A percentile compares a stretch with the other conserved stretches of the same genome.
These are phyloP conservation scores for Mythimna ferrago DNA, from an alignment of 2,888 invertebrate genomes.

Conservation along the genomic window DNA sequence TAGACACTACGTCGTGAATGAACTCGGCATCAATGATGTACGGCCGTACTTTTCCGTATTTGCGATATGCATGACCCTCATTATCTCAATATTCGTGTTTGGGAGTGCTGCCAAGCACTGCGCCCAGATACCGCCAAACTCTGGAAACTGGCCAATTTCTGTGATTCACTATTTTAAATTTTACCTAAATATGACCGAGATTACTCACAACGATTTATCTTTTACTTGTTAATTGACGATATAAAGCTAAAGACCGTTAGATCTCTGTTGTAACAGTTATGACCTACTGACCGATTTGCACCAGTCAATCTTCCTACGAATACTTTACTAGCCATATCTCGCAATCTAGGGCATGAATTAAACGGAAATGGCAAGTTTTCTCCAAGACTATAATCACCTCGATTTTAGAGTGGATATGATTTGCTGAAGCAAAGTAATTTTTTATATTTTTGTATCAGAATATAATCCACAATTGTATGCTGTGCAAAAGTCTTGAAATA, in stretches of 20 bases:
- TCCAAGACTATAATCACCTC: not conserved
- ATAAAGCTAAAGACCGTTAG: slow-evolving; percentile 1
- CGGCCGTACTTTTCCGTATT: slow-evolving; percentile 34
- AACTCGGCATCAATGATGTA: slow-evolving; percentile 19
- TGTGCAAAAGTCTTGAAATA: not conserved
- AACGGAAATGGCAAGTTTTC: slow-evolving; percentile 11
- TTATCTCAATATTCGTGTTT: slow-evolving; percentile 57
- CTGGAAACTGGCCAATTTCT: slow-evolving; percentile 68
- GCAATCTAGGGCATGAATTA: slow-evolving; percentile 10
- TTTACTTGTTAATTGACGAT: slow-evolving; percentile 16
- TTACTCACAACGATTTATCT: slow-evolving; percentile 19
- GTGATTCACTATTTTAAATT: slow-evolving; percentile 62
- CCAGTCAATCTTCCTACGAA: slow-evolving; percentile 15
- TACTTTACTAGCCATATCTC: not conserved
- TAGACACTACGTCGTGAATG: slow-evolving; percentile 25
- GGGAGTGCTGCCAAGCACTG: slow-evolving; percentile 67
- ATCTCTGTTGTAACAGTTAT: slow-evolving; percentile 12
- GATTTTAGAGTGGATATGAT: not conserved
- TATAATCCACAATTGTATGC: not conserved
- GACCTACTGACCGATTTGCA: slow-evolving; percentile 22
- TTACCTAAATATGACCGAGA: slow-evolving; percentile 64
- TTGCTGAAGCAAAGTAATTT: not conserved
- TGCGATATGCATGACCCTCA: slow-evolving; percentile 48
- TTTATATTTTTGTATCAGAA: not conserved
- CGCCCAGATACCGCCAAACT: slow-evolving; percentile 48